Evolutionary conservation across 2,888 invertebrate species (phyloP), one percentile per base, ranked within the genome.

Genomic region (Bombylius major): DNA sequence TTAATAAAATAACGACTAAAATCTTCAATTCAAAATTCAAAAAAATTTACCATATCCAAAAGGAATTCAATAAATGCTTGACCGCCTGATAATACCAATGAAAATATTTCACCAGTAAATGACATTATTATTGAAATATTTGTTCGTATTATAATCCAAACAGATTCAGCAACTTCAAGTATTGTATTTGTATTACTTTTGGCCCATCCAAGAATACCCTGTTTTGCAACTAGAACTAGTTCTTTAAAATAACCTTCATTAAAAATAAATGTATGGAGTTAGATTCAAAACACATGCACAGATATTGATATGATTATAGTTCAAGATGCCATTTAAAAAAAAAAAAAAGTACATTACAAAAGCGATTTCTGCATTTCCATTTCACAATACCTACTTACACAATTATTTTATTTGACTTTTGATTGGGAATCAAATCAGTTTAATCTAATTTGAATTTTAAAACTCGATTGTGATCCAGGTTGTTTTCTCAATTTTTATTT

Each of bases 71-170:
- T 81, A 60, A 94, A 84, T 5, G 90, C 90, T n/a, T 90, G 86
- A 42, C 93, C 90, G 23, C 93, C 91, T 58, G 92, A 90, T 57
- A 96, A 79, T 57, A 97, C 75, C 42, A 95, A 76, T 4, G 93
- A 94, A 4, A 95, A 75, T 60, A 91, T 81, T n/a, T 94, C 88
- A 4, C 93, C 90, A 12, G 93, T 76, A 1, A 92, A 84, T 51
- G 88, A 87, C 55, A 95, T 77, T 44, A 92, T 81, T 48, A 97
- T 78, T 11, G 87, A 90, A 65, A 95, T 82, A 75, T 97, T 97
- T 64, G 93, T 91, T 62, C 91, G 90, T n/a, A 95, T 78, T 50
- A 96, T 87, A 33, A 86, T 80, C 94, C 94, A 96, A 46, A 90
- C 71, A 0, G 82, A 93, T 69, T 92, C 90, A 55, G 92, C 77